Base-by-base conservation (phyloP, 2,888 invertebrate genomes). In the Melipona beecheii region DNA sequence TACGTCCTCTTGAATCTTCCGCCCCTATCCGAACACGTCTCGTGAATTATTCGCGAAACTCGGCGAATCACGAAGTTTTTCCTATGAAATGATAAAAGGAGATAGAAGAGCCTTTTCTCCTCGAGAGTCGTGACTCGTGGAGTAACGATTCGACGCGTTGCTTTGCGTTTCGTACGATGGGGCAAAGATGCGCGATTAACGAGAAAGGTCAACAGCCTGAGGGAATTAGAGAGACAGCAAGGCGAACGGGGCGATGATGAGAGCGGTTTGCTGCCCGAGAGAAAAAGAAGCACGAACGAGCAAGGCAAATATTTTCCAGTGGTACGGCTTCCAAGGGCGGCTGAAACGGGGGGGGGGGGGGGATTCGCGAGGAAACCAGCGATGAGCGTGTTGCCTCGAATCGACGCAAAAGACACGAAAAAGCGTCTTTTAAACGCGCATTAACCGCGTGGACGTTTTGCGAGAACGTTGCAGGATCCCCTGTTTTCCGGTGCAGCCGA, bases 221-320 rank as follows among this genome's bases (percentile, higher is more conserved):
- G 50, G 54, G 31, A 31, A 68, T 54, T n/a, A 64, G n/a, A 43
- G 36, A 36, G 52, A 13, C 36, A 19, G 21, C 19, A 31, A 2
- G 21, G 11, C 27, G 64, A 64, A 60, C 21, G 64, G 9, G 65
- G 2, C 17, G 36, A 6, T 15, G 49, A 56, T 5, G 54, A 49
- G 49, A 31, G 21, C 27, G 27, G 49, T 15, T 15, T 13, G 50
- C n/a, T n/a, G 9, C 27, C 27, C 27, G 24, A 65, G 36, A 11
- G 52, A 13, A 2, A 19, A 62, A 54, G 19, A 31, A 36, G n/a
- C 11, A 13, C 21, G 52, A 68, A 43, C 31, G 27, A 43, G 75
- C 69, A 27, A 36, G 4, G 75, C 68, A 79, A 79, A 69, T 75
- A 62, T 79, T 69, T 62, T 62, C 68, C 31, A 4, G 0, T 2